These are phyloP conservation scores for Drosophila nigromelanica DNA, from an alignment of 1,140 invertebrate genomes.

Conservation along the genomic window DNA sequence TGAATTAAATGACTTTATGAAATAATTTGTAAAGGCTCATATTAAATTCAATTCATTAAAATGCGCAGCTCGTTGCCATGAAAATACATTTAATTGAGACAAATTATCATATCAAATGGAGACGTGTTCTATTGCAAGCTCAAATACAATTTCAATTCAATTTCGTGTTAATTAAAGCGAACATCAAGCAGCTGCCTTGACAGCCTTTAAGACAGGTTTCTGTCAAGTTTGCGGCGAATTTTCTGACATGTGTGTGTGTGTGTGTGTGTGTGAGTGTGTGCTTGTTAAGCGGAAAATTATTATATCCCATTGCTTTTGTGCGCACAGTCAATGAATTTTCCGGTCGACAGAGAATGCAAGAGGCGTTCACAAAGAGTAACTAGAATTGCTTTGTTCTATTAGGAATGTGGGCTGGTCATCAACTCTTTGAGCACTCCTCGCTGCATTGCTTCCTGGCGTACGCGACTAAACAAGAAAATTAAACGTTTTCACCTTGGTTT, in stretches of 20 bases:
- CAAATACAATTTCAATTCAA: slow-evolving; percentile 31
- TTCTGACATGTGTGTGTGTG: slow-evolving; percentile 6
- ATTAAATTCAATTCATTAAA: slow-evolving; percentile 7
- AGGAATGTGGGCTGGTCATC: not conserved
- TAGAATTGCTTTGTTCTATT: not conserved
- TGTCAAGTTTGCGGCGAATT: slow-evolving; percentile 7
- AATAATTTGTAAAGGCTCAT: too few relatives aligned
- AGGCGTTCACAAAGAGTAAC: not conserved
- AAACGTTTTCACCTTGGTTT: slow-evolving; percentile 68
- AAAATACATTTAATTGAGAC: slow-evolving; percentile 10
- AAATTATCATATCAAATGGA: slow-evolving; percentile 9
- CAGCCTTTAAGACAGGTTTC: slow-evolving; percentile 13
- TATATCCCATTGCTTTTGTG: slow-evolving; percentile 72
- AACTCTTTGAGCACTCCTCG: slow-evolving; percentile 7
- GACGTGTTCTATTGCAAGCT: not conserved
- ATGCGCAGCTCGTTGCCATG: slow-evolving; percentile 11
- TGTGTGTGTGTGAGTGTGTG: slow-evolving; percentile 7
- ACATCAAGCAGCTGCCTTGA: slow-evolving; percentile 1
- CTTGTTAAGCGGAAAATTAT: slow-evolving; percentile 75
- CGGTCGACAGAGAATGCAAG: slow-evolving; percentile 18
- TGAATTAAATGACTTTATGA: too few relatives aligned
- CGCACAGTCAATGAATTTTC: slow-evolving; percentile 63
- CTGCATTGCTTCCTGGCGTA: not conserved
- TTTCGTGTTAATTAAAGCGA: slow-evolving; percentile 40
- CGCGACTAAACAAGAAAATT: slow-evolving; percentile 48